Evolutionary conservation across 2,888 invertebrate genomes (phyloP).

Genomic region (Ecliptopera silaceata): DNA sequence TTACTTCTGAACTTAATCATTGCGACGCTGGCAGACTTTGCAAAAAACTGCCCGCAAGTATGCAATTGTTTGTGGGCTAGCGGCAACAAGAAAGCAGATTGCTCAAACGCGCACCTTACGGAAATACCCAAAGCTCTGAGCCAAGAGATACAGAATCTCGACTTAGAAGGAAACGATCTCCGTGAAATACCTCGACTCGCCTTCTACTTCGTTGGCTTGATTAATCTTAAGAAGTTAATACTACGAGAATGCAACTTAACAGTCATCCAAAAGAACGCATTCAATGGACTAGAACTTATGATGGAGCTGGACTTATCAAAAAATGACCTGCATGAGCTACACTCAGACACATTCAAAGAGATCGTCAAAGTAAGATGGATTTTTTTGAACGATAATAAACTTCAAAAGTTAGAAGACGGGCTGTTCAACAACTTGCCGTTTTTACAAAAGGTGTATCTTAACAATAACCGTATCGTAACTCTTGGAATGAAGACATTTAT

Average conservation of each 20-base stretch:
- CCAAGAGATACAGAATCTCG: constrained; percentile 87
- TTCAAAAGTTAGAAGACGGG: constrained; percentile 88
- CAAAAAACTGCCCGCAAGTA: constrained; percentile 84
- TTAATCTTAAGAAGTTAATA: constrained; percentile 91
- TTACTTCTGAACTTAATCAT: constrained; percentile 54
- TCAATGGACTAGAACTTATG: constrained; percentile 89
- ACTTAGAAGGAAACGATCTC: constrained; percentile 88
- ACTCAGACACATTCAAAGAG: constrained; percentile 87
- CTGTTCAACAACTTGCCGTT: constrained; percentile 89
- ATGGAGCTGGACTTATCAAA: constrained; percentile 92
- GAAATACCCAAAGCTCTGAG: constrained; percentile 89
- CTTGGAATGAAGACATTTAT: constrained; percentile 89
- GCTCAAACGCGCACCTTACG: constrained; percentile 85
- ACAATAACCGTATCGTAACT: constrained; percentile 87
- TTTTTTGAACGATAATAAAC: constrained; percentile 88
- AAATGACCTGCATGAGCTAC: constrained; percentile 86
- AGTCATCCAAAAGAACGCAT: constrained; percentile 88
- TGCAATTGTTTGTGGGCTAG: constrained; percentile 94
- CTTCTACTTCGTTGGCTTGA: constrained; percentile 87
- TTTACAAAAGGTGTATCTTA: constrained; percentile 89
- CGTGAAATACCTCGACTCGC: constrained; percentile 86
- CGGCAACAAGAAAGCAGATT: constrained; percentile 93
- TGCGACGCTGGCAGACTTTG: constrained; percentile 74
- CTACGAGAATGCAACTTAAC: constrained; percentile 89
- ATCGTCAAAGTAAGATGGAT: constrained; percentile 88